phyloP scores from a whole-genome alignment of 2,888 invertebrate species.

The Amphipoea oculea region DNA sequence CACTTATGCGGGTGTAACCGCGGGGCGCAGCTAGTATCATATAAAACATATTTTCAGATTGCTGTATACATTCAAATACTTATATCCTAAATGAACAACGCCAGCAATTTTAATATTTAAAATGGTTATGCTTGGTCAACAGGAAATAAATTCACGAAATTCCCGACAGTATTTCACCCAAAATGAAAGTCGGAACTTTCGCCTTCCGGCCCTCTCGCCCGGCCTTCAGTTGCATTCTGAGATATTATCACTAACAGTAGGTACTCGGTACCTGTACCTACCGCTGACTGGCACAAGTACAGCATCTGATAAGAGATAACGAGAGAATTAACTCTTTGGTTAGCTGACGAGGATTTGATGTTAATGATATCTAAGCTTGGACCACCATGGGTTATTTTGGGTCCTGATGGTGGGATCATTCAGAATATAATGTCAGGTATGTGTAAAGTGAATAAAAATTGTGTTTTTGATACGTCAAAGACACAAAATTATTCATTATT shows the following conservation, averaged over 20 bases:
- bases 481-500: no score
- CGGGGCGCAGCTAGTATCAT: not conserved
- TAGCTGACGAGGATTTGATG: constrained; percentile 14
- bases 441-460: not conserved
- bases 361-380: constrained; percentile 17
- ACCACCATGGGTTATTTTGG: constrained; percentile 12
- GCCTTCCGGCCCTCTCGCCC: constrained; percentile 2
- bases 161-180: constrained; percentile 42
- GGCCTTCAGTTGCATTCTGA: constrained; percentile 42
- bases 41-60: no score
- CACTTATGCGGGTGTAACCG: no score
- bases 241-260: constrained; percentile 27
- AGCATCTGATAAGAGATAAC: constrained; percentile 38
- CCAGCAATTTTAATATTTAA: constrained; percentile 15
- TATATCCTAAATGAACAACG: not conserved
- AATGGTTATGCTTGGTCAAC: constrained; percentile 21
- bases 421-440: not conserved
- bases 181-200: constrained; percentile 49
- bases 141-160: constrained; percentile 45
- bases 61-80: not conserved
- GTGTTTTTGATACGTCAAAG: not conserved
- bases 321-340: constrained; percentile 39
- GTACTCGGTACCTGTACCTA: not conserved
- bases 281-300: constrained; percentile 21
- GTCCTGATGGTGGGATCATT: not conserved